Evolutionary conservation across 2,797 vertebrate species (phyloP), one percentile per base, ranked within the genome.

Genomic region (Pelobates cultripes): DNA sequence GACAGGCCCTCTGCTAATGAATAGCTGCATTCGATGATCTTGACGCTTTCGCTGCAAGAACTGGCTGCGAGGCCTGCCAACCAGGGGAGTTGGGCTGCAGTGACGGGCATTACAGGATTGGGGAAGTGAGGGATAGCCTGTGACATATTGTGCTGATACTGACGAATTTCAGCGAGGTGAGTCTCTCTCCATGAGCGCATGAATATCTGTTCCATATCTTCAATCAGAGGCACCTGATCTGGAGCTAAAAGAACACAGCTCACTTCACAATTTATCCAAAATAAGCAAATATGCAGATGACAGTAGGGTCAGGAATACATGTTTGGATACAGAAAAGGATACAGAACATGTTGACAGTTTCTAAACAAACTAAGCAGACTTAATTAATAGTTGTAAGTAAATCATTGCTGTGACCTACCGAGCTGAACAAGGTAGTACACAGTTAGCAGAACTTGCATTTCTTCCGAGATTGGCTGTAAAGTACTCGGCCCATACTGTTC

Each of bases 381-480:
- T 28, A 28, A 28, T 28, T 28, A 28, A 28, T 28, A 28, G 28
- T 28, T 28, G 28, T 28, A 1, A 28, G 28, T 28, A 28, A 28
- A 28, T 28, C 28, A 28, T 28, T 28, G 28, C 28, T 28, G 28
- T 28, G 28, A 81, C 97, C 94, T 86, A 99, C 98, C 97, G 43
- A 99, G 93, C 84, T 99, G 98, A 81, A 99, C 98, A 42, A 99
- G 96, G 88, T 99, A 99, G 93, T 99, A 99, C 82, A 99, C 96
- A 0, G 98, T 99, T 63, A 99, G 93, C 4, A 99, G 92, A 3
- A 99, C 95, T 90, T 98, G 97, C 95, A 96, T 98, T 93, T 99
- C 97, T 10, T 95, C 94, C 0, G 97, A 98, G 84, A 99, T 92
- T 0, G 97, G 96, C 88, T 97, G 97, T 13, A 96, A 90, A 57